A percentile compares a stretch with the other conserved stretches of the same genome.
Conservation (phyloP, 2,113 vertebrate genomes). For the Dipodomys merriami region DNA sequence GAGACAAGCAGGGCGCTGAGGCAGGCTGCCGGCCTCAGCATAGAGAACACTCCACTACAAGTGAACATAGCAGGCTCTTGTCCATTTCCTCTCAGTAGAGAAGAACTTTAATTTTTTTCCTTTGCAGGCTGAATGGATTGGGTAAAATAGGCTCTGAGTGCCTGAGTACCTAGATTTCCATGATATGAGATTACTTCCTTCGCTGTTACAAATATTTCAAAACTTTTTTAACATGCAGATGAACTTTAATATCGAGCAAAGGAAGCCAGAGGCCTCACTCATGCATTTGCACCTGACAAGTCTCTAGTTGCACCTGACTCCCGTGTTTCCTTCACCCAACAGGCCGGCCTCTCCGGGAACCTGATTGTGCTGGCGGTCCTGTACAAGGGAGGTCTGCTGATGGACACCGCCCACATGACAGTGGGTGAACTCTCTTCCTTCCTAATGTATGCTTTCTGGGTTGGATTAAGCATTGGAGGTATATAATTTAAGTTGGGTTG, state of each 20-base stretch:
- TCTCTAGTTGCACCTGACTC: background rate
- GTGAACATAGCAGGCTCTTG: rapidly evolving
- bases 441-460: conserved; percentile 99
- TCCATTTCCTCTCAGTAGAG: background rate
- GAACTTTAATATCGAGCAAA: background rate
- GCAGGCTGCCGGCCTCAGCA: too few species aligned
- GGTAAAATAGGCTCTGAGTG: background rate
- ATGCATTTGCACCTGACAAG: background rate
- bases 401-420: conserved; percentile 94
- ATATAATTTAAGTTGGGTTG: conserved; percentile 57
- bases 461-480: conserved; percentile 98
- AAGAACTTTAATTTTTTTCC: background rate
- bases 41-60: background rate
- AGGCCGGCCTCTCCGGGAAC: conserved; percentile 97
- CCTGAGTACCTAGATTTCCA: background rate
- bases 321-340: conserved; percentile 41
- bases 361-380: conserved; percentile 95
- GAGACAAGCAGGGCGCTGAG: background rate
- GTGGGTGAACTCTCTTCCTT: conserved; percentile 97
- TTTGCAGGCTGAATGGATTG: background rate
- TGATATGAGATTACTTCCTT: background rate
- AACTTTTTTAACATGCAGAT: conserved; percentile 27
- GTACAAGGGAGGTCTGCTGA: conserved; percentile 97
- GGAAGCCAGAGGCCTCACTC: background rate
- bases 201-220: background rate